Conservation (phyloP, 2,113 vertebrate species). For the Tyrannus savana region DNA sequence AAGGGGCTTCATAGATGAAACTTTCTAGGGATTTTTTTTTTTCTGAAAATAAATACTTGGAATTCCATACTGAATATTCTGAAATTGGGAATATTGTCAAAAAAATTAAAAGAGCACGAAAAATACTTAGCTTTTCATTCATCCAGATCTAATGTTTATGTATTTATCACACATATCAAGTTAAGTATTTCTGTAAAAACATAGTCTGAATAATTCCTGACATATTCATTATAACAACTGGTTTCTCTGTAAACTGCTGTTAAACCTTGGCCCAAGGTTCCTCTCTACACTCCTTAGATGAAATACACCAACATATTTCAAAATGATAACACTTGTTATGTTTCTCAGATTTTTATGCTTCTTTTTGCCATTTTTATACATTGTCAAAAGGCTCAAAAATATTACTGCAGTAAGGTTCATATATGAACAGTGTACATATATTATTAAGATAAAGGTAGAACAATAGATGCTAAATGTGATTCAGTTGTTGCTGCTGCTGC, state of each 20-base stretch:
- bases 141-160: not conserved
- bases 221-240: not conserved
- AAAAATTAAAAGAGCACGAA: not conserved
- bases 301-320: not conserved
- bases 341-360: not conserved
- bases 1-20: not conserved
- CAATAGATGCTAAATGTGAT: not conserved
- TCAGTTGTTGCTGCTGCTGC: not conserved
- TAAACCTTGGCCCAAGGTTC: not conserved
- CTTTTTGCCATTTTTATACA: not conserved
- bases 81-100: fast-evolving
- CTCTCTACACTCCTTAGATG: not conserved
- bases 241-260: not conserved
- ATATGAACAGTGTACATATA: not conserved
- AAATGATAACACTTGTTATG: not conserved
- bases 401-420: not conserved
- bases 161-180: not conserved
- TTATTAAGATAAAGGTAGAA: not conserved
- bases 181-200: not conserved
- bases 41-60: not conserved
- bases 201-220: not conserved
- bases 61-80: not conserved
- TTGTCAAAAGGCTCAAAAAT: constrained; percentile 6
- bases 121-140: not conserved
- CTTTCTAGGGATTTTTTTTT: not conserved